These are phyloP conservation scores for Polypterus bichir DNA, from an alignment of 2,113 vertebrate species.

Conservation along the genomic window DNA sequence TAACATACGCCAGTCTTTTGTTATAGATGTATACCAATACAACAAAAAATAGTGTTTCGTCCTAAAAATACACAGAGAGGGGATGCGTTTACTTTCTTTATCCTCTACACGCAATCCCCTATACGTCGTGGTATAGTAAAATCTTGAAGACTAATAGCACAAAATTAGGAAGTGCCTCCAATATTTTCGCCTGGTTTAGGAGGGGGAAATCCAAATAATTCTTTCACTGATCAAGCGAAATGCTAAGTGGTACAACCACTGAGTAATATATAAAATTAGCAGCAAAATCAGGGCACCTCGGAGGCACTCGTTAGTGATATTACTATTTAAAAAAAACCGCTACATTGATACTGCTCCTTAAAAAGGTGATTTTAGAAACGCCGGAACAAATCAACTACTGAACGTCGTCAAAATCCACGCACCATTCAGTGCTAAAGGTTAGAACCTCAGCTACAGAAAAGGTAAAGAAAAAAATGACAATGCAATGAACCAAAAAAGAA, in stretches of 20 bases:
- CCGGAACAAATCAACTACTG: too few relatives aligned
- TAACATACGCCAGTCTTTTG: conserved; percentile 78
- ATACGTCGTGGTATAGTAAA: too few relatives aligned
- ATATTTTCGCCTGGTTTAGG: too few relatives aligned
- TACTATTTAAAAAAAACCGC: conserved; percentile 7
- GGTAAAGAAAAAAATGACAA: conserved; percentile 10
- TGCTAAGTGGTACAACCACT: neutral
- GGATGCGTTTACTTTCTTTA: too few relatives aligned
- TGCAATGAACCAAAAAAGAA: conserved; percentile 11
- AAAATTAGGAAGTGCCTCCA: too few relatives aligned
- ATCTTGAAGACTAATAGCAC: too few relatives aligned
- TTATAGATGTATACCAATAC: conserved; percentile 20
- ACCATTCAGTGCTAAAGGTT: conserved; percentile 19
- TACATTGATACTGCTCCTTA: conserved; percentile 19
- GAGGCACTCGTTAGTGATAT: conserved; percentile 2
- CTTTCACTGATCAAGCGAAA: neutral
- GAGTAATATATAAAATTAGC: conserved; percentile 11
- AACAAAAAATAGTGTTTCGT: conserved; percentile 12
- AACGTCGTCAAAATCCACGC: conserved; percentile 11
- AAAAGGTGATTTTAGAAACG: neutral
- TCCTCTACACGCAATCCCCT: too few relatives aligned
- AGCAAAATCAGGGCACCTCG: conserved; percentile 6
- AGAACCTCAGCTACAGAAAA: neutral
- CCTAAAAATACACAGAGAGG: neutral
- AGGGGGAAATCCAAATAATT: too few relatives aligned